These are phyloP conservation scores for Lagodon rhomboides DNA, from an alignment of 2,797 vertebrate species.

Conservation along the genomic window DNA sequence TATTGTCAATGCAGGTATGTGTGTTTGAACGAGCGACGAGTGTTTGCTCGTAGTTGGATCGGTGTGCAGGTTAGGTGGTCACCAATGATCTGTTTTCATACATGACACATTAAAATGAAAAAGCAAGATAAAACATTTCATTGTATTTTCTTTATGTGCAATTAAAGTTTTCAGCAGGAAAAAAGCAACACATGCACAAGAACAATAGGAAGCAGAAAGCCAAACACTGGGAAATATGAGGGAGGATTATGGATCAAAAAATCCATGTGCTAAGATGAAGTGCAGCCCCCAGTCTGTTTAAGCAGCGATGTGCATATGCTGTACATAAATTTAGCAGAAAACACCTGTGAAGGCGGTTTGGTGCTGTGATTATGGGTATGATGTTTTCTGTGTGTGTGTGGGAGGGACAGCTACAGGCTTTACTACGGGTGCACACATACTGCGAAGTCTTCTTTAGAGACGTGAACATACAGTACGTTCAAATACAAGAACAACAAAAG, in stretches of 20 bases:
- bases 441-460: slow-evolving; percentile 31
- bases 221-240: slow-evolving; percentile 20
- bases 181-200: neutral
- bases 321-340: slow-evolving; percentile 39
- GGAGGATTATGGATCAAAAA: slow-evolving; percentile 40
- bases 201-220: slow-evolving; percentile 1
- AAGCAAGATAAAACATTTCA: neutral
- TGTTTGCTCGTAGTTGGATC: neutral
- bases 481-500: slow-evolving; percentile 16
- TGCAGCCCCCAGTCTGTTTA: slow-evolving; percentile 14
- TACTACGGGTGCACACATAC: slow-evolving; percentile 21
- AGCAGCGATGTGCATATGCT: slow-evolving; percentile 22
- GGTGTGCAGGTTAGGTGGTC: neutral
- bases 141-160: slow-evolving; percentile 1
- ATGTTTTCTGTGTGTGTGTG: slow-evolving; percentile 44
- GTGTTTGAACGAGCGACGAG: neutral
- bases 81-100: neutral
- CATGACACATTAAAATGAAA: slow-evolving; percentile 1
- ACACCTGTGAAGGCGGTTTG: slow-evolving; percentile 43
- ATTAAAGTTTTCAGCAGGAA: neutral
- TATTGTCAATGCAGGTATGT: slow-evolving; percentile 91
- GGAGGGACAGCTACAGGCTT: slow-evolving; percentile 45
- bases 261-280: slow-evolving; percentile 13
- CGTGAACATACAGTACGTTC: neutral
- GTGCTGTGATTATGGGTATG: slow-evolving; percentile 46